Percentiles rank a stretch among this genome's conserved stretches.
phyloP scores from a whole-genome alignment of 1,140 invertebrate species.

The Gonatopus flavifemur region DNA sequence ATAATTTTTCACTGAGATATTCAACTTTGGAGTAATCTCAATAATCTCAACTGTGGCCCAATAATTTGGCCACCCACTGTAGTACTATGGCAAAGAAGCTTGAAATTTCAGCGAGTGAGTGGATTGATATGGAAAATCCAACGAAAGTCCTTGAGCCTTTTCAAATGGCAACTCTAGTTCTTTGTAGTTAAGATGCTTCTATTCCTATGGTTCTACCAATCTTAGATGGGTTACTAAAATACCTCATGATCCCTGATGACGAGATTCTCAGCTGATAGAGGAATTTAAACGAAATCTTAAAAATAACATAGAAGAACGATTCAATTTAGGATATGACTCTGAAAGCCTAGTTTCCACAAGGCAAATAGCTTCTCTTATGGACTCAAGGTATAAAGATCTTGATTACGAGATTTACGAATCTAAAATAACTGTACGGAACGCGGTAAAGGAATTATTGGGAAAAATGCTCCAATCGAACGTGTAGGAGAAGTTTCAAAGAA shows the following conservation, averaged over 20 bases:
- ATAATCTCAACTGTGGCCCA: no score
- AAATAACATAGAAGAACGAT: no score
- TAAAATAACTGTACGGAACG: not conserved
- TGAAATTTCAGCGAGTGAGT: slow-evolving; percentile 13
- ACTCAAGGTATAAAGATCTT: slow-evolving; percentile 23
- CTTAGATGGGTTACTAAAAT: not conserved
- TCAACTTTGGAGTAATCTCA: no score
- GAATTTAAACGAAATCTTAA: no score
- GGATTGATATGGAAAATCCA: slow-evolving; percentile 5
- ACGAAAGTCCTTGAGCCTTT: slow-evolving; percentile 6
- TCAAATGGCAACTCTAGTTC: no score
- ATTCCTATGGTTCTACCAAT: slow-evolving; percentile 1
- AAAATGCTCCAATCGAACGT: not conserved
- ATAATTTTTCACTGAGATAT: no score
- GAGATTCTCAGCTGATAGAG: no score
- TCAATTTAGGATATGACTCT: no score
- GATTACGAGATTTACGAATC: slow-evolving; percentile 1
- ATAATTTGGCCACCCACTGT: no score
- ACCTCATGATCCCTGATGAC: not conserved
- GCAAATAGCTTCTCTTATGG: slow-evolving; percentile 15
- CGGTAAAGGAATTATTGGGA: not conserved
- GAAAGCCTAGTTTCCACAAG: no score
- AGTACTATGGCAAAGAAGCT: slow-evolving; percentile 8
- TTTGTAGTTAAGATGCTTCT: no score
- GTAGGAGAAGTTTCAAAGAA: not conserved